Evolutionary conservation across 2,113 vertebrate genomes (phyloP).

Genomic region (Motacilla alba): DNA sequence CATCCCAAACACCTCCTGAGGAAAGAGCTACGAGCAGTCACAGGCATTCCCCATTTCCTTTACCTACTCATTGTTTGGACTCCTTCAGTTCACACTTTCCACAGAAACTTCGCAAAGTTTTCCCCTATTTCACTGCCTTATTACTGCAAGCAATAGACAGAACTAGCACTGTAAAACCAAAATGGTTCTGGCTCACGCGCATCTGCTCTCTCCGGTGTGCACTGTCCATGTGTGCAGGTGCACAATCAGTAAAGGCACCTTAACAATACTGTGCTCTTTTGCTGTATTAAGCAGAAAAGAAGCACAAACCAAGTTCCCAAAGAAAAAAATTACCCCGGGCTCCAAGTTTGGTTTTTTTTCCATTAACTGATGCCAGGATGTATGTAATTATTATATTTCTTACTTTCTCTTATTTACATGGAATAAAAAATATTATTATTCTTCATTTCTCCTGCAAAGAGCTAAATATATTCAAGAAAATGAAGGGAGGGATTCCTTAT

Average conservation of each 20-base stretch:
- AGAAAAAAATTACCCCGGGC: background rate
- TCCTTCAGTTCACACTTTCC: background rate
- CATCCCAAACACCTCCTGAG: background rate
- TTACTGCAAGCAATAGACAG: background rate
- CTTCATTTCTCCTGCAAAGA: background rate
- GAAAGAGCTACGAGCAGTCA: background rate
- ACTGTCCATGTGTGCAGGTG: background rate
- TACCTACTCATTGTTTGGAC: background rate
- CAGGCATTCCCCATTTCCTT: background rate
- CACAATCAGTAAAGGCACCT: rapidly evolving
- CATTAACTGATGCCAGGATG: background rate
- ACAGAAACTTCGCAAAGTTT: background rate
- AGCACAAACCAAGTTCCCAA: background rate
- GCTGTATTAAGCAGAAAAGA: background rate
- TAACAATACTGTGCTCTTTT: background rate
- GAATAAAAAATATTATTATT: background rate
- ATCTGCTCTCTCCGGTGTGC: background rate
- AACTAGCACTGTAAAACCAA: background rate
- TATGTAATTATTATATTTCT: background rate
- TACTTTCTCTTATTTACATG: background rate
- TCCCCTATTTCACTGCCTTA: background rate
- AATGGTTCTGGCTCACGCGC: background rate
- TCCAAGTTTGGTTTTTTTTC: background rate
- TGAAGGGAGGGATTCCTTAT: background rate
- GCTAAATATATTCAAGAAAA: background rate